Evolutionary conservation across 2,797 vertebrate species (phyloP).

Genomic region (Poliocrania exsul): DNA sequence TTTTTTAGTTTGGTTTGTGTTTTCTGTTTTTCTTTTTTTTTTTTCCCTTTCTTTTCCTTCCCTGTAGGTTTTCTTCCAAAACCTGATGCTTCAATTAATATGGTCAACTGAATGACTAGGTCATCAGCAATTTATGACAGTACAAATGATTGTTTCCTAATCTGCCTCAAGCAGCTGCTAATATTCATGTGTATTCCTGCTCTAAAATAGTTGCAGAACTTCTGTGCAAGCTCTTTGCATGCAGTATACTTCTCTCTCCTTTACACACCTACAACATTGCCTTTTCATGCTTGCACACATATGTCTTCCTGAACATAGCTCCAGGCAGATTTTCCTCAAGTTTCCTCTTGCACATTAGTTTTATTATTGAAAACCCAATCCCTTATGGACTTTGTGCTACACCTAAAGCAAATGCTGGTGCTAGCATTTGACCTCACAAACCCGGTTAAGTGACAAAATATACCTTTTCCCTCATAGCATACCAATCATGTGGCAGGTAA

Average conservation of each 20-base stretch:
- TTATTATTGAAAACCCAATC: background rate
- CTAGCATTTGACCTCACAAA: background rate
- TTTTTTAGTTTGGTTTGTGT: background rate
- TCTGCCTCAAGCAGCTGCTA: background rate
- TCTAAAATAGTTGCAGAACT: background rate
- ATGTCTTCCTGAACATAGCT: background rate
- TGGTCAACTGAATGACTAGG: background rate
- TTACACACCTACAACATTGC: background rate
- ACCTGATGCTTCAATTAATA: background rate
- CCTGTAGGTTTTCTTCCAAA: background rate
- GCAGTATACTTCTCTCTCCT: background rate
- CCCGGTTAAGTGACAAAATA: background rate
- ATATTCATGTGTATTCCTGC: background rate
- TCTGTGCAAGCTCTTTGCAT: background rate
- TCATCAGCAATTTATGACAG: background rate
- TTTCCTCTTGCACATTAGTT: background rate
- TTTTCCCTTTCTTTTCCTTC: background rate
- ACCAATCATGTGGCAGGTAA: background rate
- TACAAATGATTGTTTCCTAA: background rate
- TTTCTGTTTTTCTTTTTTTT: fast-evolving
- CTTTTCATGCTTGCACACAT: fast-evolving
- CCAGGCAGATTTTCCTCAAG: background rate
- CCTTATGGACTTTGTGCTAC: background rate
- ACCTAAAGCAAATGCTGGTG: background rate
- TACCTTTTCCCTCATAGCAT: background rate